Conservation (phyloP, 2,888 invertebrate species). For the Eupithecia abbreviata region DNA sequence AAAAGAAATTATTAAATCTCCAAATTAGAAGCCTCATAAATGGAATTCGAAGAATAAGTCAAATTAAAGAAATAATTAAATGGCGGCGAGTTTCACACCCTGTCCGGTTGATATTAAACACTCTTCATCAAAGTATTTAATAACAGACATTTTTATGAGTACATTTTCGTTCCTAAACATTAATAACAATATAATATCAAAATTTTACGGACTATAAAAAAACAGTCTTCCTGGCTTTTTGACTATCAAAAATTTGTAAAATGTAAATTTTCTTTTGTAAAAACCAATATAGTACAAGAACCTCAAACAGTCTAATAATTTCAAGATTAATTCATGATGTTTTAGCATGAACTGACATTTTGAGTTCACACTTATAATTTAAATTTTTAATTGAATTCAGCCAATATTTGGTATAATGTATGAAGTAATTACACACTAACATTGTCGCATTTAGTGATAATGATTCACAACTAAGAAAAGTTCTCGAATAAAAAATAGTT, state of each 20-base stretch:
- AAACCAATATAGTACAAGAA: slow-evolving; percentile 75
- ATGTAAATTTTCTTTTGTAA: slow-evolving; percentile 76
- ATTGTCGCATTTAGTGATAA: slow-evolving; percentile 21
- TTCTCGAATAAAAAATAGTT: slow-evolving; percentile 19
- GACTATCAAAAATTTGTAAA: slow-evolving; percentile 81
- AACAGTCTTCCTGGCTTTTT: slow-evolving; percentile 81
- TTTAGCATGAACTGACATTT: slow-evolving; percentile 33
- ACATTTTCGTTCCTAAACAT: slow-evolving; percentile 66
- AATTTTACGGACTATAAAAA: slow-evolving; percentile 81
- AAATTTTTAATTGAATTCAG: slow-evolving; percentile 54
- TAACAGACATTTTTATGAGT: slow-evolving; percentile 57
- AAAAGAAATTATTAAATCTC: background rate
- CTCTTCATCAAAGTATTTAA: slow-evolving; percentile 30
- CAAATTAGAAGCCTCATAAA: background rate
- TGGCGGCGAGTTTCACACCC: slow-evolving; percentile 15
- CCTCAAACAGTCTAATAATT: slow-evolving; percentile 70
- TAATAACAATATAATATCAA: slow-evolving; percentile 79
- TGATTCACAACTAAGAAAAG: slow-evolving; percentile 23
- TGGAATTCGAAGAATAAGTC: background rate
- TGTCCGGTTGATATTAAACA: slow-evolving; percentile 27
- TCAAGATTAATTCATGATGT: slow-evolving; percentile 51
- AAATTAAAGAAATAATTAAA: slow-evolving; percentile 6
- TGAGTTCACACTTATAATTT: slow-evolving; percentile 19
- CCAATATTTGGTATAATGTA: slow-evolving; percentile 65
- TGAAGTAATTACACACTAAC: slow-evolving; percentile 37